phyloP scores from a whole-genome alignment of 2,797 vertebrate species.

The Cichlasoma orientale region DNA sequence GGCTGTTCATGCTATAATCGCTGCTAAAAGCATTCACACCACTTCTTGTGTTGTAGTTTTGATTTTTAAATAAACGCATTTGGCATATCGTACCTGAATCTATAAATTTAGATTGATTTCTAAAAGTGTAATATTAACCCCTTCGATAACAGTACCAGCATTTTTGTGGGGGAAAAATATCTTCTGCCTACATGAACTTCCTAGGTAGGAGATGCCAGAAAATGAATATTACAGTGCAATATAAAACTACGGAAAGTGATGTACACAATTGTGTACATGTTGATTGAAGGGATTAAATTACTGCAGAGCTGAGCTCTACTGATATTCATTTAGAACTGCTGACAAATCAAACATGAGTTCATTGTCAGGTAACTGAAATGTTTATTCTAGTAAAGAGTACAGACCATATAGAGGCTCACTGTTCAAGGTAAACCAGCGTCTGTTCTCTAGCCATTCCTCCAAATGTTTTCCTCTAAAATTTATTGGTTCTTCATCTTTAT shows the following conservation, averaged over 20 bases:
- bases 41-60: not conserved
- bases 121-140: not conserved
- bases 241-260: no score
- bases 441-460: constrained; percentile 58
- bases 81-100: not conserved
- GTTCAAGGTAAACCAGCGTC: constrained; percentile 77
- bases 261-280: no score
- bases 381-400: constrained; percentile 87
- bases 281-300: not conserved
- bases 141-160: no score
- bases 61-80: not conserved
- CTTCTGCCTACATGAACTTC: no score
- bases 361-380: constrained; percentile 65
- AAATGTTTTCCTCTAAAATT: constrained; percentile 59
- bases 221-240: no score
- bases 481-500: constrained; percentile 51
- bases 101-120: not conserved
- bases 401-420: constrained; percentile 80
- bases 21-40: not conserved
- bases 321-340: not conserved
- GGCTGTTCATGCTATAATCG: not conserved
- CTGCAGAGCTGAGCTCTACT: not conserved
- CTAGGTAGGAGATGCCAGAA: no score
- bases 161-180: no score
- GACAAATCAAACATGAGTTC: constrained; percentile 21